Percentiles rank a stretch among this genome's conserved stretches.
phyloP scores from a whole-genome alignment of 1,140 invertebrate genomes.

The Diachasmimorpha longicaudata region DNA sequence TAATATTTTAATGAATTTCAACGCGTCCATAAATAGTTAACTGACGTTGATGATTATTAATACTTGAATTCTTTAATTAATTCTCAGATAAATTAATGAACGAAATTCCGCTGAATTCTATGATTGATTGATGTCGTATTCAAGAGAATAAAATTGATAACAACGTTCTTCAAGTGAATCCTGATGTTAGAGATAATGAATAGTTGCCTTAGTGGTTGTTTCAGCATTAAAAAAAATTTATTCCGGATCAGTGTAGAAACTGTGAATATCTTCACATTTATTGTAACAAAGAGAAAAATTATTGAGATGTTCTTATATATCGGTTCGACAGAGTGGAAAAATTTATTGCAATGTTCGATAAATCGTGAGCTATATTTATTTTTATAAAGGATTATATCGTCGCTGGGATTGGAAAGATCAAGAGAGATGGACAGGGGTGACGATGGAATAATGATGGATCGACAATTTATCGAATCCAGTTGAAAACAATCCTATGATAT shows the following conservation, averaged over 20 bases:
- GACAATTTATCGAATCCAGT: background rate
- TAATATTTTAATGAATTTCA: background rate
- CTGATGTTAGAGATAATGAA: background rate
- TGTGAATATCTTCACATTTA: background rate
- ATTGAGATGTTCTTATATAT: background rate
- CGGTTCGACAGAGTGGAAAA: background rate
- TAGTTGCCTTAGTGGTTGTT: background rate
- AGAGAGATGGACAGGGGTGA: background rate
- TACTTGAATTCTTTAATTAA: background rate
- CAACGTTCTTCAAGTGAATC: background rate
- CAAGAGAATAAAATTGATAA: background rate
- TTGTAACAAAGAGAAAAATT: background rate
- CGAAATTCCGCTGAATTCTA: background rate
- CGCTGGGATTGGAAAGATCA: background rate
- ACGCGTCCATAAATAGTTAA: background rate
- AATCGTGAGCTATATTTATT: conserved; percentile 24
- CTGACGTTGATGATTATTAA: background rate
- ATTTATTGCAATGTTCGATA: conserved; percentile 18
- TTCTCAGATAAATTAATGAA: background rate
- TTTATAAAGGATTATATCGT: conserved; percentile 1
- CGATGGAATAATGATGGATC: background rate
- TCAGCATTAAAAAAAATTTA: background rate
- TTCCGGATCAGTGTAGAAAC: background rate
- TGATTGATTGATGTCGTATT: background rate
- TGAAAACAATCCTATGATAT: background rate